A percentile compares a stretch with the other conserved stretches of the same genome.
Conservation (phyloP, 2,113 vertebrate genomes). For the Actenoides lindsayi region DNA sequence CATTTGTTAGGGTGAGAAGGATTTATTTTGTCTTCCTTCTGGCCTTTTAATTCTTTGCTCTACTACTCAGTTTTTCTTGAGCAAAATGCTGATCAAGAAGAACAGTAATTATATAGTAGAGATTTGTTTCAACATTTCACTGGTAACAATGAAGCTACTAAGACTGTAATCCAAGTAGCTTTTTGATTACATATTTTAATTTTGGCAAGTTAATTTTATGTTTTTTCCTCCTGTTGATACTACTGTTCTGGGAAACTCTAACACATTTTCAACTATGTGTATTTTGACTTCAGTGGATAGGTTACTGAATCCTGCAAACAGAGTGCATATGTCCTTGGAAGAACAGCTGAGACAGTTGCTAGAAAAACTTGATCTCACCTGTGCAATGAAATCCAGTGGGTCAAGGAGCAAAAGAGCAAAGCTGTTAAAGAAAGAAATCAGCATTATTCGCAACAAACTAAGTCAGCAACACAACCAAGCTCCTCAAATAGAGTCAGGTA, state of each 20-base stretch:
- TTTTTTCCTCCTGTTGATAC: not conserved
- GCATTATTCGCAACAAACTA: constrained; percentile 85
- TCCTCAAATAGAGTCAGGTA: constrained; percentile 69
- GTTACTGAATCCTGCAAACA: constrained; percentile 86
- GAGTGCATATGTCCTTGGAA: constrained; percentile 86
- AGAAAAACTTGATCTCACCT: constrained; percentile 93
- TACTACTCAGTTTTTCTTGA: not conserved
- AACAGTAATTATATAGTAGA: not conserved
- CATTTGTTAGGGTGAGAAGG: rapidly evolving
- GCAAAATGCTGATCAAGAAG: not conserved
- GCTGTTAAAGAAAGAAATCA: constrained; percentile 92
- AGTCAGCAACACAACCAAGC: constrained; percentile 82
- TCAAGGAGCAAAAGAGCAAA: constrained; percentile 94
- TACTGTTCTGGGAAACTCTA: not conserved
- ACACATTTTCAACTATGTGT: not conserved
- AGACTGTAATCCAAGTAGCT: not conserved
- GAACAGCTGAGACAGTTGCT: constrained; percentile 91
- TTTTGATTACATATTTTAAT: not conserved
- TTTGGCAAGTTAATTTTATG: not conserved
- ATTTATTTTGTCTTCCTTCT: not conserved
- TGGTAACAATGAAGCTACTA: not conserved
- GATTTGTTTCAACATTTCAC: not conserved
- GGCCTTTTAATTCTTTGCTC: not conserved
- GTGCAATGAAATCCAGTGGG: constrained; percentile 94
- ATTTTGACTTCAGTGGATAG: constrained; percentile 87